These are phyloP conservation scores for Parascotia fuliginaria DNA, from an alignment of 2,888 invertebrate genomes.

Conservation along the genomic window DNA sequence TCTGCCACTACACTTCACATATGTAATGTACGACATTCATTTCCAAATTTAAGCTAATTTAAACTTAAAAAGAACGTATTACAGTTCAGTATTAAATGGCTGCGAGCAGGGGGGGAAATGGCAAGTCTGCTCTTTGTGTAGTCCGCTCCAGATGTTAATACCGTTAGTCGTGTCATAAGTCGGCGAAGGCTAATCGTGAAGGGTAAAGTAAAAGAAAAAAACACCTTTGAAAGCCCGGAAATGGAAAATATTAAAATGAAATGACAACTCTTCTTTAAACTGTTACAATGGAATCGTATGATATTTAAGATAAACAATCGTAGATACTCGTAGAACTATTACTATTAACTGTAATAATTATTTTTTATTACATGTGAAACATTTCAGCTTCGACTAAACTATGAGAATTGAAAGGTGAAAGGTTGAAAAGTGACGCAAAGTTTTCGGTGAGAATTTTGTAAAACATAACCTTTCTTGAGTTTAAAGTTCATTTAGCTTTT, in stretches of 20 bases:
- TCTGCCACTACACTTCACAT: constrained; percentile 8
- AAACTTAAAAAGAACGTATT: background rate
- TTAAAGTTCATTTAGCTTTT: background rate
- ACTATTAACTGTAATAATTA: no score
- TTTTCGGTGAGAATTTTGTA: background rate
- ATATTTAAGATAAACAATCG: no score
- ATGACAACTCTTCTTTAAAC: no score
- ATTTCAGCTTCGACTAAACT: no score
- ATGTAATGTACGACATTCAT: background rate
- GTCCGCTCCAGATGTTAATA: constrained; percentile 22
- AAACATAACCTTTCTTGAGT: background rate
- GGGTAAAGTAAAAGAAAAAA: background rate
- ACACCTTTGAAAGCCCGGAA: background rate
- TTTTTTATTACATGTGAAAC: no score
- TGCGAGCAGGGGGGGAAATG: constrained; percentile 9
- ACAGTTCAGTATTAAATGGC: background rate
- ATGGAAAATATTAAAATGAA: background rate
- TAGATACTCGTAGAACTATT: no score
- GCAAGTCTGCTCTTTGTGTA: constrained; percentile 11
- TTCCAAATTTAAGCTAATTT: background rate
- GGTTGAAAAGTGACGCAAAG: background rate
- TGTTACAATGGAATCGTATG: no score
- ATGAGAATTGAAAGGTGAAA: no score
- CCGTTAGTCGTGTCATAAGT: constrained; percentile 11
- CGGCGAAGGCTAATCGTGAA: background rate